Conservation (phyloP, 92 coral and sea anemone genomes). For the Epizoanthus stellaris region DNA sequence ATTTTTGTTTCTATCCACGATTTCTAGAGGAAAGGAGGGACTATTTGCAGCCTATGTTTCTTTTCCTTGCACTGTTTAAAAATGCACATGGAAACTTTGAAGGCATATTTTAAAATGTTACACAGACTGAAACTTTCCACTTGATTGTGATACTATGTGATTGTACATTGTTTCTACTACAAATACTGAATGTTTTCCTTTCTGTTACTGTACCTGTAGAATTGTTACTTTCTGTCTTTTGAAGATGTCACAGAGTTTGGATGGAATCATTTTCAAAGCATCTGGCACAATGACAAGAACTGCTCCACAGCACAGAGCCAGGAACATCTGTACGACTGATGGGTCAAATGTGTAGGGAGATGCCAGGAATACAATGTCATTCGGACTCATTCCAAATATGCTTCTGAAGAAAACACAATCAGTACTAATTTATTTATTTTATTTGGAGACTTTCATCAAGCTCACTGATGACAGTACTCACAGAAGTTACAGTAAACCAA, state of each 20-base stretch:
- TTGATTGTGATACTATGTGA: no score
- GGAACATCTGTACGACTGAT: conserved; percentile 87
- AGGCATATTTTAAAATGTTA: no score
- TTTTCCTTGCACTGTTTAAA: no score
- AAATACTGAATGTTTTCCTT: conserved; percentile 13
- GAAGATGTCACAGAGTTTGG: conserved; percentile 71
- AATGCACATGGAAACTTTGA: no score
- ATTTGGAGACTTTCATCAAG: no score
- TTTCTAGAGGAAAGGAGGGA: no score
- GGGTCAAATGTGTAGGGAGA: conserved; percentile 99
- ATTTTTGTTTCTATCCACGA: no score
- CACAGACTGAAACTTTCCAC: no score
- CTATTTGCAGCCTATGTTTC: no score
- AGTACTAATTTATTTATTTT: neutral
- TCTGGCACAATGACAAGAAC: conserved; percentile 79
- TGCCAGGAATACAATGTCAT: conserved; percentile 80
- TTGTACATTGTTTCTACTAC: neutral
- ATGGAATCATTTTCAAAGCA: conserved; percentile 64
- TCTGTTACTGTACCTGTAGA: conserved; percentile 74
- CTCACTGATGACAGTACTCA: neutral
- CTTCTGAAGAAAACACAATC: conserved; percentile 4
- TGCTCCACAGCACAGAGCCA: conserved; percentile 80
- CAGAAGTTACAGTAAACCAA: neutral
- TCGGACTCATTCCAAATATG: conserved; percentile 64
- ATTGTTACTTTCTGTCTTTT: conserved; percentile 79